Percentiles rank a stretch among this genome's conserved stretches.
Conservation (phyloP, 2,888 invertebrate species). For the Lasioglossum zephyrum region DNA sequence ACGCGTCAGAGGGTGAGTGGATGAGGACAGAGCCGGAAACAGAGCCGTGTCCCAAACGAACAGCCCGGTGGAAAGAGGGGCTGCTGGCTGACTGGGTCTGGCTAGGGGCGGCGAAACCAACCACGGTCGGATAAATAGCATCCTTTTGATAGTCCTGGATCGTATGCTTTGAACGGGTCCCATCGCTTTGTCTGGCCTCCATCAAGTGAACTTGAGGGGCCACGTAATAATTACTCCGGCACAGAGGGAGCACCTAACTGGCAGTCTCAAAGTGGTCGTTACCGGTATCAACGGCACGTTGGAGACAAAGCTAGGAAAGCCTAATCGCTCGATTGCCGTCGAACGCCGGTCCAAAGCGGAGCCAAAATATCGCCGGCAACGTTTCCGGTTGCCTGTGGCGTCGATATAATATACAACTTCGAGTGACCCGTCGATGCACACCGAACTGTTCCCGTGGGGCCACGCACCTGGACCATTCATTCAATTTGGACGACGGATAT, state of each 20-base stretch:
- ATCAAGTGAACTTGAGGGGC: slow-evolving; percentile 60
- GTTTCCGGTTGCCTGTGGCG: background rate
- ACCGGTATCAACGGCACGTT: slow-evolving; percentile 44
- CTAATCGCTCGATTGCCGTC: slow-evolving; percentile 53
- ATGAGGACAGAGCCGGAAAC: slow-evolving; percentile 4
- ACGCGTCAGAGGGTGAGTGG: slow-evolving; percentile 13
- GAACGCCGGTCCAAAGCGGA: slow-evolving; percentile 29
- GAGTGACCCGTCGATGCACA: background rate
- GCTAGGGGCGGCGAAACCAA: slow-evolving; percentile 27
- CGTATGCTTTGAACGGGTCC: slow-evolving; percentile 54
- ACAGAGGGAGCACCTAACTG: slow-evolving; percentile 47
- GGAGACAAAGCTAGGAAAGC: slow-evolving; percentile 41
- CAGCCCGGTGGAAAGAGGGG: background rate
- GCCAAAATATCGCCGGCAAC: slow-evolving; percentile 18
- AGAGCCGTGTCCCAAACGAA: slow-evolving; percentile 4
- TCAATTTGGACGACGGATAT: background rate
- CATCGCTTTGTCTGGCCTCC: slow-evolving; percentile 52
- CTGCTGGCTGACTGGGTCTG: background rate
- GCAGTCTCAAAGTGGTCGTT: slow-evolving; percentile 65
- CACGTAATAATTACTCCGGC: slow-evolving; percentile 67
- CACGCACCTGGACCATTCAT: background rate
- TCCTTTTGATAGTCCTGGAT: slow-evolving; percentile 52
- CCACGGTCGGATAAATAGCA: slow-evolving; percentile 64
- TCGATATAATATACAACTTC: background rate
- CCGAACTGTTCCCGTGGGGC: background rate